Conservation (phyloP, 2,888 invertebrate genomes). For the Petrolisthes cinctipes region DNA sequence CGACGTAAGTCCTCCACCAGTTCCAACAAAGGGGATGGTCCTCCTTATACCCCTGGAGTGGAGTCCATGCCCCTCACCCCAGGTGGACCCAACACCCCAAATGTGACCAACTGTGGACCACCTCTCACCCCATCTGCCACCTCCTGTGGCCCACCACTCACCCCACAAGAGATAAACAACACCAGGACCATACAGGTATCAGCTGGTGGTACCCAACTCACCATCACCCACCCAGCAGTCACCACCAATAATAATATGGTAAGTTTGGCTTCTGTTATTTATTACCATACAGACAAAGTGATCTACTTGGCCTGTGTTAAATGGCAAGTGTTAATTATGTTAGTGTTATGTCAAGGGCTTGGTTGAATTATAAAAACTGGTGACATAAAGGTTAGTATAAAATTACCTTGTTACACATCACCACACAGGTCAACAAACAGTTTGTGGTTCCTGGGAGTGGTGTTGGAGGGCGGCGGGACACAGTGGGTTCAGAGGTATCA, state of each 20-base stretch:
- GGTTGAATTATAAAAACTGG: background rate
- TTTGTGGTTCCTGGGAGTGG: slow-evolving; percentile 41
- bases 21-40: slow-evolving; percentile 67
- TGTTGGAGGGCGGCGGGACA: slow-evolving; percentile 47
- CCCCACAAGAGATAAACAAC: background rate
- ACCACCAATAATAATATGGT: slow-evolving; percentile 35
- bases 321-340: too few relatives aligned
- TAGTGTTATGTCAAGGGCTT: background rate
- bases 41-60: slow-evolving; percentile 54
- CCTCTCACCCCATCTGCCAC: background rate
- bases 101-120: slow-evolving; percentile 10
- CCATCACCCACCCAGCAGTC: slow-evolving; percentile 41
- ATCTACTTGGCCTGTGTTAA: too few relatives aligned
- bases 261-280: background rate
- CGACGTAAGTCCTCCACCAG: slow-evolving; percentile 81
- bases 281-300: too few relatives aligned
- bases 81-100: slow-evolving; percentile 53
- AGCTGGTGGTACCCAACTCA: slow-evolving; percentile 34
- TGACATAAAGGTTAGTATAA: background rate
- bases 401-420: background rate
- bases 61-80: slow-evolving; percentile 56
- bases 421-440: slow-evolving; percentile 34
- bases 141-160: background rate
- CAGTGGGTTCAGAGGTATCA: slow-evolving; percentile 58
- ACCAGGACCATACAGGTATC: slow-evolving; percentile 46